Evolutionary conservation across 2,888 invertebrate species (phyloP).

Genomic region (Petrolisthes manimaculis): DNA sequence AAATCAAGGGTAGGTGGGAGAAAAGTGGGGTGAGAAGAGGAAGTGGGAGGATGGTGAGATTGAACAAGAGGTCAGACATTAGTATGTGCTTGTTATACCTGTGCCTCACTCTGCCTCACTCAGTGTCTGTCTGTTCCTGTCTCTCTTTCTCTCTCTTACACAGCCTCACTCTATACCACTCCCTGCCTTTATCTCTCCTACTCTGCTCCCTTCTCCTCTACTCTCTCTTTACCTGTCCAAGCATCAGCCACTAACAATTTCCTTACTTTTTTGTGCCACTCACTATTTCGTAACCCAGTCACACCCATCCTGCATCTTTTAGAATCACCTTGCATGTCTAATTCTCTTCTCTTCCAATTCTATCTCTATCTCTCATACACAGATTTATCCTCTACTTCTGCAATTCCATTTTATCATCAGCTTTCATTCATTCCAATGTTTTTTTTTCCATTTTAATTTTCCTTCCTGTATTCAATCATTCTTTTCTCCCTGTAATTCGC

Average conservation of each 20-base stretch:
- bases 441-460: not conserved
- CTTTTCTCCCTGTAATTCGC: not conserved
- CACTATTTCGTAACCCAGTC: not conserved
- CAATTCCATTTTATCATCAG: not conserved
- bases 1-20: not conserved
- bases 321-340: too few relatives aligned
- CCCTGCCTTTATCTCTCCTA: not conserved
- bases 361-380: not conserved
- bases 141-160: too few relatives aligned
- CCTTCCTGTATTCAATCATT: conserved; percentile 5
- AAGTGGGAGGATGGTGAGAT: not conserved
- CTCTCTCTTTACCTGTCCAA: not conserved
- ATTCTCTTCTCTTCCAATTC: not conserved
- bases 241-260: not conserved
- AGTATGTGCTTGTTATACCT: too few relatives aligned
- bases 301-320: too few relatives aligned
- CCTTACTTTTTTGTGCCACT: not conserved
- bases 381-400: not conserved
- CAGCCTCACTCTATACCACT: not conserved
- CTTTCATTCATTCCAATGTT: not conserved
- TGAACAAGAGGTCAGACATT: not conserved
- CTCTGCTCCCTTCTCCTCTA: not conserved
- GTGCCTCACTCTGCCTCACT: too few relatives aligned
- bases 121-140: too few relatives aligned
- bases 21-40: not conserved